These are phyloP conservation scores for Lumbricus terrestris DNA, from an alignment of 2,888 invertebrate species.

Conservation along the genomic window DNA sequence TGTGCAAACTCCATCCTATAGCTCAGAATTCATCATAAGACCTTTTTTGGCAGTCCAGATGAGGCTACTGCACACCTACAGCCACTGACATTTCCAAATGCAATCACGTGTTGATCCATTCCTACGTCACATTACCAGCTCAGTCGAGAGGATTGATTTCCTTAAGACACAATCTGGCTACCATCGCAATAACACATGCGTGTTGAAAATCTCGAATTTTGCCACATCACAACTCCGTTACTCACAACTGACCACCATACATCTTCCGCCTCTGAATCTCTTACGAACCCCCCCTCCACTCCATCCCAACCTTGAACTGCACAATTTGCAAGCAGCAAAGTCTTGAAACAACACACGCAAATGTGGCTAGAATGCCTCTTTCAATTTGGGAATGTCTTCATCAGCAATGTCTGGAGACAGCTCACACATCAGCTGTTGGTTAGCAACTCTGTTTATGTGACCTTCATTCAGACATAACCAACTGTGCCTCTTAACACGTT, in stretches of 20 bases:
- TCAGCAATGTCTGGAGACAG: not conserved
- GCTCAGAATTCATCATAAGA: no score
- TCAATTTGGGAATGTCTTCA: no score
- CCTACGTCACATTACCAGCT: not conserved
- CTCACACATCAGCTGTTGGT: not conserved
- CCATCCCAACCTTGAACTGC: not conserved
- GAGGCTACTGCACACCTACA: not conserved
- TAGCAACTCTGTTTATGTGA: not conserved
- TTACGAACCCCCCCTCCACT: not conserved
- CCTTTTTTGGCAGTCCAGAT: no score
- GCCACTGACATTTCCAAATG: not conserved
- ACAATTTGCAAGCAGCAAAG: not conserved
- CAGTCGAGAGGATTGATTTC: not conserved
- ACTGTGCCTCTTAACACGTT: no score
- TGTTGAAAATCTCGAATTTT: not conserved
- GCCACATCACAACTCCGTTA: no score
- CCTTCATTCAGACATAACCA: not conserved
- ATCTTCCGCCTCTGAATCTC: not conserved
- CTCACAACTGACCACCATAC: not conserved
- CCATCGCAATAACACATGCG: not conserved
- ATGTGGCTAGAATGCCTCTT: not conserved
- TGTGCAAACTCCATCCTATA: no score
- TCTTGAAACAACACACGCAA: not conserved
- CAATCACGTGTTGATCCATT: not conserved
- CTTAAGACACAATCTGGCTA: not conserved